Evolutionary conservation across 53 echinoderm and acorn worm genomes (phyloP).

Genomic region (Paracentrotus lividus): DNA sequence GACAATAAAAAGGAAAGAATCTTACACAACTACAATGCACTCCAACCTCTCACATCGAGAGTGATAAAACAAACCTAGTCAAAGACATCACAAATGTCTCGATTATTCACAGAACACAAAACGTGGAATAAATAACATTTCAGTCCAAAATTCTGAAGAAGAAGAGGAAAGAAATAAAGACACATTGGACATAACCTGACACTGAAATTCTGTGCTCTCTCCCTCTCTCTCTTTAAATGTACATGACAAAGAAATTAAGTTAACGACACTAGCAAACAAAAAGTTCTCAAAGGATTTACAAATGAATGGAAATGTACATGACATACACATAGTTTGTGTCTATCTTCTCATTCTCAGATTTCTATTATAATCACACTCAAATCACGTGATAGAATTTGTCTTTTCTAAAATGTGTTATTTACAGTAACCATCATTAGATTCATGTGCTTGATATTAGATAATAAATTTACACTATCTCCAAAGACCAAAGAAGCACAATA

Average conservation of each 20-base stretch:
- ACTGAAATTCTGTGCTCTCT: conserved; percentile 25
- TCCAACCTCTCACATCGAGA: conserved; percentile 58
- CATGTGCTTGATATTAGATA: conserved; percentile 39
- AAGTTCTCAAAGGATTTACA: conserved; percentile 18
- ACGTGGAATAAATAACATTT: conserved; percentile 67
- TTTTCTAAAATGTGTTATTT: conserved; percentile 71
- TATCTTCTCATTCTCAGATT: not conserved
- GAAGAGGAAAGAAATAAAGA: conserved; percentile 30
- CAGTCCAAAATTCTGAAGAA: conserved; percentile 30
- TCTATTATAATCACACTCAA: conserved; percentile 36
- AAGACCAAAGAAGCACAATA: conserved; percentile 51
- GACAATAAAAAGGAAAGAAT: conserved; percentile 44
- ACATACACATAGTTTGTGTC: conserved; percentile 54
- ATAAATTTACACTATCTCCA: conserved; percentile 59
- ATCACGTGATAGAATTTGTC: conserved; percentile 58
- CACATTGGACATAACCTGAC: conserved; percentile 28
- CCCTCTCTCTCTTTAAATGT: conserved; percentile 28
- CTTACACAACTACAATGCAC: conserved; percentile 63
- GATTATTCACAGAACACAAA: conserved; percentile 55
- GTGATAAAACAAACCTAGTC: conserved; percentile 37
- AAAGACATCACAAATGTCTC: conserved; percentile 57
- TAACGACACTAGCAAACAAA: conserved; percentile 32
- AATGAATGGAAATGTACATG: conserved; percentile 68
- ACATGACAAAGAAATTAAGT: conserved; percentile 23
- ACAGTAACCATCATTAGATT: conserved; percentile 48